phyloP scores from a whole-genome alignment of 2,888 invertebrate genomes.

The Cetonia aurata region DNA sequence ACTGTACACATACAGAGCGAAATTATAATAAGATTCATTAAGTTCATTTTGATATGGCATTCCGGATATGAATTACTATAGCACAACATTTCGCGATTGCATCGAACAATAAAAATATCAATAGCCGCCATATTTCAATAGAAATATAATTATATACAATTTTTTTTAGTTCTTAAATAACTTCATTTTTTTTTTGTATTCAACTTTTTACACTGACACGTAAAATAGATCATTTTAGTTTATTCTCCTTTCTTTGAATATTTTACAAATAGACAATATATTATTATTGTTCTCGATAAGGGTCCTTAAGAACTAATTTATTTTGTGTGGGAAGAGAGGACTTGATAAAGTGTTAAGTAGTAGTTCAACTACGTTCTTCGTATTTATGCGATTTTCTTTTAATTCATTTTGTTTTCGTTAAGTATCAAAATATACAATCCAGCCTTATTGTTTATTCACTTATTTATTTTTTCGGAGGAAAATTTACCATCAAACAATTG shows the following conservation, averaged over 20 bases:
- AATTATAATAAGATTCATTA: constrained; percentile 62
- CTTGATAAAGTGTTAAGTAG: constrained; percentile 37
- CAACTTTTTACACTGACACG: constrained; percentile 63
- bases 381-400: constrained; percentile 39
- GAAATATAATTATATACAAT: constrained; percentile 60
- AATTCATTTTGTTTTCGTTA: constrained; percentile 41
- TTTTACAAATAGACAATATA: constrained; percentile 45
- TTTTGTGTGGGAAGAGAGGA: constrained; percentile 20
- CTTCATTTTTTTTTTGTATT: constrained; percentile 40
- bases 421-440: constrained; percentile 47
- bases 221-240: constrained; percentile 55
- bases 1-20: constrained; percentile 77
- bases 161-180: constrained; percentile 49
- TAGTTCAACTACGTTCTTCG: constrained; percentile 46
- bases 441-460: constrained; percentile 44
- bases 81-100: constrained; percentile 56
- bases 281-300: constrained; percentile 51
- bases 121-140: constrained; percentile 63
- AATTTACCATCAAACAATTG: constrained; percentile 31
- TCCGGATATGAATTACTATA: constrained; percentile 66
- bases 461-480: constrained; percentile 25
- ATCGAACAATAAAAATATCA: constrained; percentile 62
- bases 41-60: constrained; percentile 56
- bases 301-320: constrained; percentile 48
- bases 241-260: constrained; percentile 20